Base-by-base conservation (phyloP, 1,140 invertebrate species). In the Drosophila nikananu region DNA sequence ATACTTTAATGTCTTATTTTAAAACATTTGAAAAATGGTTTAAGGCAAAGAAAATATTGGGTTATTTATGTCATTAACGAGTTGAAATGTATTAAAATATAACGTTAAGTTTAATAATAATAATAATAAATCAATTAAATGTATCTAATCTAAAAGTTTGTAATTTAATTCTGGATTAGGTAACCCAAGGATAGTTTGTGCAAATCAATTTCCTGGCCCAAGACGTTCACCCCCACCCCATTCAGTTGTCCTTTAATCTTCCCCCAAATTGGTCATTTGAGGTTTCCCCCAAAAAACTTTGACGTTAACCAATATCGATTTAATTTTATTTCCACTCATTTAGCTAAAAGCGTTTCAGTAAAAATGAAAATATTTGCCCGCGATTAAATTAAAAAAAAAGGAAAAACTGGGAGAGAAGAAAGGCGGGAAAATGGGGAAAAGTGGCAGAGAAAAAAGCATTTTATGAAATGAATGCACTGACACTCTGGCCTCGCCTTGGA, bases 271-370 rank as follows among this genome's bases (percentile, higher is more conserved):
- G 76, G 70, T 65, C 62, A 84, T 71, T 89, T 76, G 41, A 27
- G 72, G 63, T 52, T 73, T 72, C 39, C 64, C 52, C 25, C 55
- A 58, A 42, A 76, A 83, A 90, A 90, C 65, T 77, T 86, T 86
- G 72, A 74, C 75, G 48, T 90, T 86, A 80, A 63, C 65, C 86
- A 80, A 80, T 91, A 92, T 92, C 91, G 91, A 92, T 92, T 92
- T 92, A 92, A 89, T 92, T 92, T 92, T 90, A 90, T 83, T 92
- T 91, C 79, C 79, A 87, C 83, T 91, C 90, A 92, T 92, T 92
- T 92, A 92, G 86, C 83, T 92, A 87, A 92, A 86, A 91, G 83
- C 81, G 55, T 79, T 67, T 75, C 63, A 77, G 55, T 65, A 59
- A 82, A 39, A 92, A 87, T 82, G 81, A 86, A 92, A 92, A 92